Evolutionary conservation across 2,113 vertebrate species (phyloP), one percentile per base, ranked within the genome.

Genomic region (Cynoglossus semilaevis): DNA sequence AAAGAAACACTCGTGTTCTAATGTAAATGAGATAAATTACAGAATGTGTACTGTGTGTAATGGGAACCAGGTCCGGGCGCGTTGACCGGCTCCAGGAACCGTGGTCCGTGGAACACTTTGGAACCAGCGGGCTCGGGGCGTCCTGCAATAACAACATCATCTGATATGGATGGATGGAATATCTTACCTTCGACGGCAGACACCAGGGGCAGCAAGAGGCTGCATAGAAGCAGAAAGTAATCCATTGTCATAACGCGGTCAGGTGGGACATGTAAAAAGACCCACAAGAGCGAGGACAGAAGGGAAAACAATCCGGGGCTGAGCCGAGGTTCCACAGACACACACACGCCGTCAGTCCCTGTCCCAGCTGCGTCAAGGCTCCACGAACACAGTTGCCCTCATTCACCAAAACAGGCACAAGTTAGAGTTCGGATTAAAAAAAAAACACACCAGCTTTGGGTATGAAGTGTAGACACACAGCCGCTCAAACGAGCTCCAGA

Each of bases 211-310:
- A 92, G 88, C 86, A 90, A 82, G 77, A 90, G 52, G 82, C 85
- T 83, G 87, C 90, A 91, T 76, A 91, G 81, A 84, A 91, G 80
- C 87, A 91, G 81, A 83, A 90, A 89, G 88, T 92, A 92, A 91
- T 92, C 91, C 91, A 92, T 92, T 87, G 89, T 91, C 88, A 90
- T 79, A 85, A 88, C 80, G 73, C 70, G 67, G 62, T 82, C 81
- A 79, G 63, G 71, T 81, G 52, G 79, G 82, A 88, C 88, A 90
- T 90, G 82, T 81, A 89, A 88, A 84, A 79, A 84, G 80, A 84
- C 75, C 80, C 81, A 76, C 72, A 79, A 15, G 62, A 71, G 74
- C 64, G 74, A 69, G 59, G 51, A 58, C 29, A 54, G 41, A 55
- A 36, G 58, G 34, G 58, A 60, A 74, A 66, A 87, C 73, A 77